Conservation (phyloP, 1,140 invertebrate genomes). For the Drosophila malerkotliana region DNA sequence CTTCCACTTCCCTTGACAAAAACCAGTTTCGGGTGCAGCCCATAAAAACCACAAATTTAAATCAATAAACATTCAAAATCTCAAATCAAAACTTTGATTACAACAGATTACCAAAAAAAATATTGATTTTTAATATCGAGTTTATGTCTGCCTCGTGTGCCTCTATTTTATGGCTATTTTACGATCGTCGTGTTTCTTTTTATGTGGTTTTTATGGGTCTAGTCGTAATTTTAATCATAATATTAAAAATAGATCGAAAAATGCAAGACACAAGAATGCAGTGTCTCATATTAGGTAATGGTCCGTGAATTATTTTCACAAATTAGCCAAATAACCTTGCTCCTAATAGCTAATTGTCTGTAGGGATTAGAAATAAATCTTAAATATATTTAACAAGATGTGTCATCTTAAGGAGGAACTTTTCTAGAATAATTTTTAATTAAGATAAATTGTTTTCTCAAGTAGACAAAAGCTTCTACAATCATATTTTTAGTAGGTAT, state of each 20-base stretch:
- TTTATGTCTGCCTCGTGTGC: constrained; percentile 31
- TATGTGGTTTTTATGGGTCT: constrained; percentile 40
- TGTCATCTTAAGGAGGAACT: neutral
- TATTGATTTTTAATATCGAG: constrained; percentile 26
- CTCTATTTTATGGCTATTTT: constrained; percentile 12
- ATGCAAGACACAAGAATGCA: constrained; percentile 1
- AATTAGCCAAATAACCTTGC: neutral
- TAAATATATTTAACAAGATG: neutral
- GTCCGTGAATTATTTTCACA: neutral
- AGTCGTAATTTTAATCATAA: constrained; percentile 32
- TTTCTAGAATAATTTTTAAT: neutral
- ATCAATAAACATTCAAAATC: constrained; percentile 31
- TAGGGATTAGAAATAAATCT: constrained; percentile 1
- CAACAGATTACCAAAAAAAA: constrained; percentile 1
- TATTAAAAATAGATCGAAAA: constrained; percentile 28
- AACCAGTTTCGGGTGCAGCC: constrained; percentile 1
- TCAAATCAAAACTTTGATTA: constrained; percentile 9
- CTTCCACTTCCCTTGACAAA: constrained; percentile 11
- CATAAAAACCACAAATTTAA: constrained; percentile 21
- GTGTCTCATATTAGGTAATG: neutral
- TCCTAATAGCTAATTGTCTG: neutral
- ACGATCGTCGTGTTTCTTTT: constrained; percentile 14
- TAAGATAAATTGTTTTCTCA: too few species aligned
- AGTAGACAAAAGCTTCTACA: too few species aligned
- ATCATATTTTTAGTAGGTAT: too few species aligned